phyloP scores from a whole-genome alignment of 2,797 vertebrate species.

The Pterois miles region DNA sequence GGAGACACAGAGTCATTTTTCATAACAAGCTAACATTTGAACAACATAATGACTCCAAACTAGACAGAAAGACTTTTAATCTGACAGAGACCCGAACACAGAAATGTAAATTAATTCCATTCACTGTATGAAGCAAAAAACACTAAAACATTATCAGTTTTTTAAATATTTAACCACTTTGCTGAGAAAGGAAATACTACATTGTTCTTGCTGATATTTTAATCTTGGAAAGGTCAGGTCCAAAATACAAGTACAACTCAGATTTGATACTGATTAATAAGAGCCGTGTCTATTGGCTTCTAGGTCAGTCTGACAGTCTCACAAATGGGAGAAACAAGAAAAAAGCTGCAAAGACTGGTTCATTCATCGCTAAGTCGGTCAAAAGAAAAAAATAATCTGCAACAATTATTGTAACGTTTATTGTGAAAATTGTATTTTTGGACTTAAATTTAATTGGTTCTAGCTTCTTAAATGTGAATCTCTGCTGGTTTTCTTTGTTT shows the following conservation, averaged over 20 bases:
- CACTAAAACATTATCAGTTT: not conserved
- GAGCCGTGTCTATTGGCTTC: not conserved
- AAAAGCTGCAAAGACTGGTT: not conserved
- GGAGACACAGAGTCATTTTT: not conserved
- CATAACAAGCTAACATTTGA: not conserved
- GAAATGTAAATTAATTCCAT: not conserved
- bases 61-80: no score
- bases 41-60: not conserved
- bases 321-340: not conserved
- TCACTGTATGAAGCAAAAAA: not conserved
- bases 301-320: not conserved
- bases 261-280: not conserved
- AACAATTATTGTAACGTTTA: not conserved
- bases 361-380: not conserved
- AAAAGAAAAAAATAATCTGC: not conserved
- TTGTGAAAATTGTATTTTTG: not conserved
- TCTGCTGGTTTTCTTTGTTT: not conserved
- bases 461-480: not conserved
- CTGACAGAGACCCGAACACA: not conserved
- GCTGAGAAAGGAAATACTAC: not conserved
- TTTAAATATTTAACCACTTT: no score
- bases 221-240: not conserved
- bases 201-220: not conserved
- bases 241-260: not conserved
- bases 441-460: not conserved